A percentile compares a stretch with the other conserved stretches of the same genome.
These are phyloP conservation scores for Microchrysa polita DNA, from an alignment of 2,888 invertebrate genomes.

Conservation along the genomic window DNA sequence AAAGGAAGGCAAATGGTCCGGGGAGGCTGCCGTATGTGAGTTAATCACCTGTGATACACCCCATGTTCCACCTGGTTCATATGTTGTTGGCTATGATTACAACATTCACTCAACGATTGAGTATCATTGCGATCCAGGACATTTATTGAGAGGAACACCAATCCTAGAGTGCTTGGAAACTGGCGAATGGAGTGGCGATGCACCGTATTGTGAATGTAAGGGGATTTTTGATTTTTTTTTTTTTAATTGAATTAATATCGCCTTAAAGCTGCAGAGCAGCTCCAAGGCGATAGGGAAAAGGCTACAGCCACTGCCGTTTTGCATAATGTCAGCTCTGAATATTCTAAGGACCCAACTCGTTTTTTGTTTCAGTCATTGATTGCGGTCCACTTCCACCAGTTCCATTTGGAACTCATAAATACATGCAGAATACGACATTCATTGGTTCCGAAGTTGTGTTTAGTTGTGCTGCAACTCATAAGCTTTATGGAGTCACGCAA, in stretches of 20 bases:
- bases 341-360: conserved; percentile 4
- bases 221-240: conserved; percentile 27
- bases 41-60: conserved; percentile 88
- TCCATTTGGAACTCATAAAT: conserved; percentile 79
- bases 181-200: conserved; percentile 85
- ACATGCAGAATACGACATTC: conserved; percentile 81
- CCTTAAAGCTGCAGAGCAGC: too few relatives aligned
- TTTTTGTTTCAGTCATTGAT: conserved; percentile 72
- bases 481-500: conserved; percentile 77
- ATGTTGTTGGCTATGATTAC: conserved; percentile 88
- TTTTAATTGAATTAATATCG: background rate
- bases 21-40: conserved; percentile 86
- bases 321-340: too few relatives aligned
- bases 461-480: conserved; percentile 81
- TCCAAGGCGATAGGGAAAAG: too few relatives aligned
- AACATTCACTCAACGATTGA: conserved; percentile 88
- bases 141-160: conserved; percentile 78
- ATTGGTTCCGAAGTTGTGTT: conserved; percentile 83
- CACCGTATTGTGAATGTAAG: conserved; percentile 87
- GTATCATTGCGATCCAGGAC: conserved; percentile 88
- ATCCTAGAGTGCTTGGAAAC: conserved; percentile 76
- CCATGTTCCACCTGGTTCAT: conserved; percentile 84
- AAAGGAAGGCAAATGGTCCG: conserved; percentile 87
- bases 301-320: too few relatives aligned
- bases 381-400: conserved; percentile 86